A percentile compares a stretch with the other conserved stretches of the same genome.
Conservation (phyloP, 2,113 vertebrate species). For the Cottus gobio region DNA sequence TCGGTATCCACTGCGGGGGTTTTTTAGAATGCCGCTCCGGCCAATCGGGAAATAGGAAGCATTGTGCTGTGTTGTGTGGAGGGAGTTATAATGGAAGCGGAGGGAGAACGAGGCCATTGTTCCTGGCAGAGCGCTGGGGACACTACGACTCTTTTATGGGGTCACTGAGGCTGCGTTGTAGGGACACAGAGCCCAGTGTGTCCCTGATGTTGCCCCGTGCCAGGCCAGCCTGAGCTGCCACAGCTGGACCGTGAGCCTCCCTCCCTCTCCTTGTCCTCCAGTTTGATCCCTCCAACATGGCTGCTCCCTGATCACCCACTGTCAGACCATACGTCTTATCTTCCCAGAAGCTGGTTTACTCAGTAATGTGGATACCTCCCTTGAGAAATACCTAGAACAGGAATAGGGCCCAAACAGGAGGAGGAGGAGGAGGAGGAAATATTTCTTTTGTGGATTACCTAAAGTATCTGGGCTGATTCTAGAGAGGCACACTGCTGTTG, state of each 20-base stretch:
- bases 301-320: slow-evolving; percentile 26
- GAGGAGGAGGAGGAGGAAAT: not conserved
- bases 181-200: slow-evolving; percentile 76
- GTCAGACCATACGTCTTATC: not conserved
- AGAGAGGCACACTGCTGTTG: not conserved
- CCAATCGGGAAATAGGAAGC: slow-evolving; percentile 74
- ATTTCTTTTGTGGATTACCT: not conserved
- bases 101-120: slow-evolving; percentile 78
- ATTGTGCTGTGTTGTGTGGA: slow-evolving; percentile 73
- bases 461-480: not conserved
- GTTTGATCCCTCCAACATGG: slow-evolving; percentile 45
- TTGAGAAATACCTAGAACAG: not conserved
- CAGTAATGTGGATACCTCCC: not conserved
- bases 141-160: slow-evolving; percentile 77
- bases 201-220: slow-evolving; percentile 65
- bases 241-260: slow-evolving; percentile 69
- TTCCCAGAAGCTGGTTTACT: not conserved
- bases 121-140: slow-evolving; percentile 55
- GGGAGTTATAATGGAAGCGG: slow-evolving; percentile 75
- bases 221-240: slow-evolving; percentile 63
- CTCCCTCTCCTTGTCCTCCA: slow-evolving; percentile 39
- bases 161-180: slow-evolving; percentile 77
- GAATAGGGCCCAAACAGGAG: not conserved
- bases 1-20: slow-evolving; percentile 72
- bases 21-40: slow-evolving; percentile 74